Conservation (phyloP, 2,888 invertebrate species). For the Pterobdella sp. region DNA sequence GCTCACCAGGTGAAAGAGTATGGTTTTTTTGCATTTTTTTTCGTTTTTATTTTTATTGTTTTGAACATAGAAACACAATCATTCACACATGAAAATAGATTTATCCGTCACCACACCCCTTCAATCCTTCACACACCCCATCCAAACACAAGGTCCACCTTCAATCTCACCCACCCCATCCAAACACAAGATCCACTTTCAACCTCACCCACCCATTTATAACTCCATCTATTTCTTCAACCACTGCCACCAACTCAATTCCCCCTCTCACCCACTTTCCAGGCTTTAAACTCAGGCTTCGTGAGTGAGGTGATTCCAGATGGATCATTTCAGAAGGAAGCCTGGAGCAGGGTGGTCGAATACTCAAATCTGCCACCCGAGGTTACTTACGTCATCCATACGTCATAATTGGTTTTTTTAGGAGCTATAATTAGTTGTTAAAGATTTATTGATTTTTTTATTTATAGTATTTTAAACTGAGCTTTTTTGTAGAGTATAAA, state of each 20-base stretch:
- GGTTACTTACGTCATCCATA: constrained; percentile 41
- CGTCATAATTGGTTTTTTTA: no score
- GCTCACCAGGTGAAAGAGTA: constrained; percentile 8
- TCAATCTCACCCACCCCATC: no score
- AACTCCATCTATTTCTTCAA: no score
- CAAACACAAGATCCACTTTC: no score
- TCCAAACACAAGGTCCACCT: no score
- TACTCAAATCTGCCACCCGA: constrained; percentile 54
- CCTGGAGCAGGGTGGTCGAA: constrained; percentile 55
- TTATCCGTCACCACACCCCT: background rate
- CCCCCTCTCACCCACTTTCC: constrained; percentile 50
- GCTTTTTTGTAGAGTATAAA: no score
- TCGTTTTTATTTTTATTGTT: background rate
- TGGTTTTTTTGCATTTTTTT: background rate
- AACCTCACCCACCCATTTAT: no score
- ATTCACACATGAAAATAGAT: background rate
- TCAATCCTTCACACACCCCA: background rate
- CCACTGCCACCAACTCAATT: no score
- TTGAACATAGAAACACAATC: background rate
- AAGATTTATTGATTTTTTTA: no score
- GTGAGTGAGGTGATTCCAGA: constrained; percentile 69
- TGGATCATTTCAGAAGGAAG: constrained; percentile 57
- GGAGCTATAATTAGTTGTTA: no score
- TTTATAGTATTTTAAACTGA: no score
- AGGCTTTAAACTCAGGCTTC: constrained; percentile 70